phyloP scores from a whole-genome alignment of 2,888 invertebrate species.

The Melinopterus prodromus region DNA sequence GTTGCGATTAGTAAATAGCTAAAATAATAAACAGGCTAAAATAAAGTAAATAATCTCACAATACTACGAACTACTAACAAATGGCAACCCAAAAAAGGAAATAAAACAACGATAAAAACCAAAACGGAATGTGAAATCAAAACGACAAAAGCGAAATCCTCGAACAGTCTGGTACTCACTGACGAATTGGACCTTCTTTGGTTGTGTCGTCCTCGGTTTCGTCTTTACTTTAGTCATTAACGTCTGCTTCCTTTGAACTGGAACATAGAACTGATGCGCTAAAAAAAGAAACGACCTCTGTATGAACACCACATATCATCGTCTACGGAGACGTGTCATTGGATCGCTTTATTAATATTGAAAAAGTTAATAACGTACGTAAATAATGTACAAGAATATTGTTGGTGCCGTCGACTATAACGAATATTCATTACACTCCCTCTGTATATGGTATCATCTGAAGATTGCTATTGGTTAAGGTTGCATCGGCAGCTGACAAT shows the following conservation, averaged over 20 bases:
- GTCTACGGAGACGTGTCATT: not conserved
- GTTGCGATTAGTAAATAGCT: too few relatives aligned
- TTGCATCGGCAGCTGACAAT: too few relatives aligned
- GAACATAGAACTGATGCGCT: constrained; percentile 27
- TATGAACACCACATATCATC: constrained; percentile 12
- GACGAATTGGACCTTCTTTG: constrained; percentile 90
- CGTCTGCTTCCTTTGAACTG: constrained; percentile 66
- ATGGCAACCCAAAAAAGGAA: not conserved
- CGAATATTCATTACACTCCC: not conserved
- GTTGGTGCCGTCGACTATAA: not conserved
- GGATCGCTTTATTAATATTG: not conserved
- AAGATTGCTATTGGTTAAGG: too few relatives aligned
- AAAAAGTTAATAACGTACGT: constrained; percentile 5
- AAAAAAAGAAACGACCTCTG: constrained; percentile 19
- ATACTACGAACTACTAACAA: not conserved
- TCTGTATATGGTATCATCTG: too few relatives aligned
- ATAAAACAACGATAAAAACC: not conserved
- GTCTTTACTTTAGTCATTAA: constrained; percentile 82
- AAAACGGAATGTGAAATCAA: not conserved
- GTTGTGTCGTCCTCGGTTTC: constrained; percentile 84
- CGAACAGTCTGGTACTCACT: constrained; percentile 71
- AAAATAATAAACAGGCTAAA: not conserved
- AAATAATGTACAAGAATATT: not conserved
- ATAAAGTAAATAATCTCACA: not conserved
- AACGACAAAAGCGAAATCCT: not conserved